Evolutionary conservation across 1,140 invertebrate genomes (phyloP).

Genomic region (Pseudachorutes palmiensis): DNA sequence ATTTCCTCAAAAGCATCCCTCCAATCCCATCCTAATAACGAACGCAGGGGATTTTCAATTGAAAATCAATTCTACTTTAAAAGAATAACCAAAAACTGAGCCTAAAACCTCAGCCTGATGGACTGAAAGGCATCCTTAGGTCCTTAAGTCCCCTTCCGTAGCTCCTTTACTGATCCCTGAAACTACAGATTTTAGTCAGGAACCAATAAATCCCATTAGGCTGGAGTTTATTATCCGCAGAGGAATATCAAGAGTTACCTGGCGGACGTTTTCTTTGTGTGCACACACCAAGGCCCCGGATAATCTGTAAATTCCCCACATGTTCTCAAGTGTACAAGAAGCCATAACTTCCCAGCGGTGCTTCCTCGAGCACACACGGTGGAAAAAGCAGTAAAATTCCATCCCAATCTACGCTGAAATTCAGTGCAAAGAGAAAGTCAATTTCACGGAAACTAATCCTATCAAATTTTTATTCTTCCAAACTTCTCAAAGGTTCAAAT

Average conservation of each 20-base stretch:
- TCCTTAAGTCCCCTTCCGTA: no score
- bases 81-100: no score
- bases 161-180: no score
- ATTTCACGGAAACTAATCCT: slow-evolving; percentile 1
- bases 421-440: background rate
- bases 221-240: background rate
- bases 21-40: no score
- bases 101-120: no score
- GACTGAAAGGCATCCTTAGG: no score
- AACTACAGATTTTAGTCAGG: no score
- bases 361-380: no score
- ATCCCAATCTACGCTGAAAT: background rate
- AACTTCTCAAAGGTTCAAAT: background rate
- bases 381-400: no score
- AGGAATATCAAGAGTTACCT: background rate
- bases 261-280: background rate
- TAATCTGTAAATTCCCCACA: background rate
- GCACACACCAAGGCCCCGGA: background rate
- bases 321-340: background rate
- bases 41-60: no score
- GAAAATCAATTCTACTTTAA: no score
- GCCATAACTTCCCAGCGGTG: background rate
- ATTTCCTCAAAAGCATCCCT: no score
- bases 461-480: background rate
- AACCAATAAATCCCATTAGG: background rate